These are phyloP conservation scores for Cydia pomonella DNA, from an alignment of 1,140 invertebrate genomes.

Conservation along the genomic window DNA sequence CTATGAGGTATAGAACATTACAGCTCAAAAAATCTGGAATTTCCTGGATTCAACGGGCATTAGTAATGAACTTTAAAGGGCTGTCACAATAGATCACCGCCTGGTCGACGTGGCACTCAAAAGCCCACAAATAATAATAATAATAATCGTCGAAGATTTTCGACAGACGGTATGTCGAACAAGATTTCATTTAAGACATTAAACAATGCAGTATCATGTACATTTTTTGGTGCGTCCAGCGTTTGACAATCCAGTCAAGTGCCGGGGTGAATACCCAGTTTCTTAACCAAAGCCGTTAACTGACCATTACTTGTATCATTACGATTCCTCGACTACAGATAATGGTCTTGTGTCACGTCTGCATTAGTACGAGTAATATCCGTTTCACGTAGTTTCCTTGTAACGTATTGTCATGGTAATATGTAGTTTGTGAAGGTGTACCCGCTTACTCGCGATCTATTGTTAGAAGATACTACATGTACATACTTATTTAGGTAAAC, in stretches of 20 bases:
- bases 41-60: too few relatives aligned
- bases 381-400: slow-evolving; percentile 39
- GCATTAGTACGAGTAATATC: not conserved
- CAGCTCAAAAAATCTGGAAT: too few relatives aligned
- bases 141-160: too few relatives aligned
- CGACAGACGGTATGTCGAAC: too few relatives aligned
- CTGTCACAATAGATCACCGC: too few relatives aligned
- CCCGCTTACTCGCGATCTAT: slow-evolving; percentile 42
- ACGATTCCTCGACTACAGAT: not conserved
- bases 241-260: too few relatives aligned
- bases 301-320: slow-evolving; percentile 5
- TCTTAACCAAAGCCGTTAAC: not conserved
- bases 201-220: too few relatives aligned
- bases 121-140: too few relatives aligned
- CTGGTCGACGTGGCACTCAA: too few relatives aligned
- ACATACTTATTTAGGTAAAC: not conserved
- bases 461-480: slow-evolving; percentile 48
- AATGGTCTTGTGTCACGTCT: slow-evolving; percentile 6
- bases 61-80: too few relatives aligned
- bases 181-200: too few relatives aligned
- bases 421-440: not conserved
- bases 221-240: not conserved
- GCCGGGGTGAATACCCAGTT: not conserved
- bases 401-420: slow-evolving; percentile 59
- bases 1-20: too few relatives aligned